Conservation (phyloP, 2,888 invertebrate genomes). For the Cotesia congregata region DNA sequence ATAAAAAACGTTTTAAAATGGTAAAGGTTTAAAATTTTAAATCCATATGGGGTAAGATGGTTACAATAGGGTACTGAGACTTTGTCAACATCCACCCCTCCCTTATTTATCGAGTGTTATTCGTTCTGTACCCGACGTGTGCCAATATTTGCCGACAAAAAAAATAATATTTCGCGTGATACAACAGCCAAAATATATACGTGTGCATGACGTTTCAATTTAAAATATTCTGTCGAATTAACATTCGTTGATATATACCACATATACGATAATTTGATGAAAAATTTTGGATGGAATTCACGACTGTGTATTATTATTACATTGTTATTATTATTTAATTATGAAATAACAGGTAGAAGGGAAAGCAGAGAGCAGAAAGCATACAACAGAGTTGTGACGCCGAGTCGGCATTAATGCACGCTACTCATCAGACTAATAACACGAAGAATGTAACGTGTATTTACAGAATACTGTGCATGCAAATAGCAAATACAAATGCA, state of each 20-base stretch:
- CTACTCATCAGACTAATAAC: conserved; percentile 37
- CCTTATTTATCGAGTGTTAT: too few species aligned
- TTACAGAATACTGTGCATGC: conserved; percentile 25
- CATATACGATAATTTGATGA: background rate
- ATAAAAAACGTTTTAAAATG: too few species aligned
- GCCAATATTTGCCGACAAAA: conserved; percentile 35
- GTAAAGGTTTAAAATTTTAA: too few species aligned
- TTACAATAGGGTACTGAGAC: too few species aligned
- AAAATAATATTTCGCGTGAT: background rate
- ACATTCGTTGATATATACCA: background rate
- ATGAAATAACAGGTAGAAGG: background rate
- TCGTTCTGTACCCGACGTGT: conserved; percentile 33
- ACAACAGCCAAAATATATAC: background rate
- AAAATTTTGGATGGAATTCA: background rate
- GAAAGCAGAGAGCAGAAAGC: background rate
- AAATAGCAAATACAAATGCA: conserved; percentile 37
- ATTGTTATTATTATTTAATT: background rate
- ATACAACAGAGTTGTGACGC: background rate
- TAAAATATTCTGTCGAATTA: background rate
- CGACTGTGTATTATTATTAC: background rate
- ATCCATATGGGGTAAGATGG: too few species aligned
- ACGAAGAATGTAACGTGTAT: conserved; percentile 34
- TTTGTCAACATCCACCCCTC: too few species aligned
- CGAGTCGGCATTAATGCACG: conserved; percentile 5
- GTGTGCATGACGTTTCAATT: background rate